A percentile compares a stretch with the other conserved stretches of the same genome.
phyloP scores from a whole-genome alignment of 2,797 vertebrate genomes.

The Leptoclinus maculatus region DNA sequence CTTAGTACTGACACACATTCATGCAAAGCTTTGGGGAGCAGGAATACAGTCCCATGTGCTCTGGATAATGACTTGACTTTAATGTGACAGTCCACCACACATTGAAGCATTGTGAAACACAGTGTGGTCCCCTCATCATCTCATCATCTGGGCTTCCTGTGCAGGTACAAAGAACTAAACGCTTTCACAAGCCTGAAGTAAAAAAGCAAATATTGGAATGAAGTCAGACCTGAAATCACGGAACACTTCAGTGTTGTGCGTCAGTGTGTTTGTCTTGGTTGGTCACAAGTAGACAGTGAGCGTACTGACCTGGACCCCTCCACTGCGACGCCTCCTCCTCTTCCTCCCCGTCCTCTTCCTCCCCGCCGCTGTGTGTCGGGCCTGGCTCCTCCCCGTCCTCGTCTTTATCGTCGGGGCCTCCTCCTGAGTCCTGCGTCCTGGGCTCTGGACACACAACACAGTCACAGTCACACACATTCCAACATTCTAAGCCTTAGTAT shows the following conservation, averaged over 20 bases:
- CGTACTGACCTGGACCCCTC: conserved; percentile 90
- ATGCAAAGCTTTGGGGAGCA: too few species aligned
- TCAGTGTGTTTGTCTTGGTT: too few species aligned
- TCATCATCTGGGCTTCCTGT: not conserved
- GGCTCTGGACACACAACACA: conserved; percentile 70
- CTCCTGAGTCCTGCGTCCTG: conserved; percentile 73
- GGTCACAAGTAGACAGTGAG: not conserved
- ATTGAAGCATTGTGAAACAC: not conserved
- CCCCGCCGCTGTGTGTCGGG: conserved; percentile 61
- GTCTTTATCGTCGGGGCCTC: conserved; percentile 73
- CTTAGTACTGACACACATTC: too few species aligned
- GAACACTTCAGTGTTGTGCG: not conserved
- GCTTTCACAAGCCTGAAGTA: not conserved
- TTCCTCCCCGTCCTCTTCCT: conserved; percentile 72
- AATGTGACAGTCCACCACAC: not conserved
- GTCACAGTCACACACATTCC: not conserved
- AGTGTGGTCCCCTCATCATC: not conserved
- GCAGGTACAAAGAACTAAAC: not conserved
- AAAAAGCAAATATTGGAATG: not conserved
- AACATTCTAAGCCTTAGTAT: not conserved
- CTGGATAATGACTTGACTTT: not conserved
- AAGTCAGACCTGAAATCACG: not conserved
- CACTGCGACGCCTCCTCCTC: conserved; percentile 75
- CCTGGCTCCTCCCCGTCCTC: conserved; percentile 61
- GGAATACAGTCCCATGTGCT: too few species aligned